Percentiles rank a stretch among this genome's conserved stretches.
Evolutionary conservation across 1,140 invertebrate species (phyloP).

Genomic region (Pectinophora gossypiella): DNA sequence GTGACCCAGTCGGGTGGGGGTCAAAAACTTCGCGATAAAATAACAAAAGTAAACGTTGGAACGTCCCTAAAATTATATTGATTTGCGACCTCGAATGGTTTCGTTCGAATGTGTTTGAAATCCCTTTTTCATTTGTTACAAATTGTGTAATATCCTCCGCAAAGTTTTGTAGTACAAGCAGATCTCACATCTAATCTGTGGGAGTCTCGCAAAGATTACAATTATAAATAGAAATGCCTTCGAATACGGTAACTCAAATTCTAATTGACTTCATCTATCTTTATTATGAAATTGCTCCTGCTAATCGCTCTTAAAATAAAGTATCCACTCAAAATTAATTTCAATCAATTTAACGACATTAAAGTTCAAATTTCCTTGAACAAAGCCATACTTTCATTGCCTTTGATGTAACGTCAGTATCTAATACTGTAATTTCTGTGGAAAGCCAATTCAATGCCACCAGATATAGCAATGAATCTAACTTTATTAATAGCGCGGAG

Average conservation of each 20-base stretch:
- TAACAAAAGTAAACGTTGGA: slow-evolving; percentile 2
- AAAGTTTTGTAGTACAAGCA: neutral
- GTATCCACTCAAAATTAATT: no score
- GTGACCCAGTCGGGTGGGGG: neutral
- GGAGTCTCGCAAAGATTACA: neutral
- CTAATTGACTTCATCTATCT: no score
- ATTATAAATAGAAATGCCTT: no score
- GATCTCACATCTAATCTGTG: neutral
- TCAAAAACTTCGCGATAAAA: slow-evolving; percentile 3
- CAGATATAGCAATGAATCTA: neutral
- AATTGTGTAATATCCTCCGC: neutral
- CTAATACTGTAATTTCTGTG: no score
- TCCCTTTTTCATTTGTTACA: neutral
- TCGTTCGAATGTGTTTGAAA: neutral
- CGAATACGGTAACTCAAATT: no score
- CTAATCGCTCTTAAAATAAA: neutral
- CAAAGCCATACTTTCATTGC: no score
- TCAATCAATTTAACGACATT: no score
- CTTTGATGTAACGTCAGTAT: no score
- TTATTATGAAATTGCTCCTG: neutral
- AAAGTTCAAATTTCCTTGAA: no score
- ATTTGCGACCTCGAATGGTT: slow-evolving; percentile 1
- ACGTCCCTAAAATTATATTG: slow-evolving; percentile 1
- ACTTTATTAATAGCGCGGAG: neutral
- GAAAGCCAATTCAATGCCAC: neutral